A percentile compares a stretch with the other conserved stretches of the same genome.
Conservation (phyloP, 2,113 vertebrate genomes). For the Sturnira hondurensis region DNA sequence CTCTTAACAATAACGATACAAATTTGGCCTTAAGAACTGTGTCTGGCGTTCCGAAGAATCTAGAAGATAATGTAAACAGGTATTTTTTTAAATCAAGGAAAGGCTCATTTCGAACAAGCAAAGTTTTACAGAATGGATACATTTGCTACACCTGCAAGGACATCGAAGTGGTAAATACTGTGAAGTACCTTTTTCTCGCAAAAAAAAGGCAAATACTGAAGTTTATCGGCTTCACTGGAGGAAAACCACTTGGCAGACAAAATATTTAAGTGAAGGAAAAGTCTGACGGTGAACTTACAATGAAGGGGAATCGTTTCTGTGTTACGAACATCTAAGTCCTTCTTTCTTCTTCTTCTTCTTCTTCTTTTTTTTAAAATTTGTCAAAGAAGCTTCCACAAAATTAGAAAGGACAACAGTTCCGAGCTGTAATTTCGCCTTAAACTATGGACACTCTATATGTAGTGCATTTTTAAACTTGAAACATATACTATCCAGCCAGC, state of each 20-base stretch:
- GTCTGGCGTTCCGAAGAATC: conserved; percentile 82
- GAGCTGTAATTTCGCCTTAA: conserved; percentile 99
- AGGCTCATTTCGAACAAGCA: conserved; percentile 81
- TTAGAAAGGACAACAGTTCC: conserved; percentile 90
- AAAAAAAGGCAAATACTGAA: conserved; percentile 79
- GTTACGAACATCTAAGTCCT: conserved; percentile 79
- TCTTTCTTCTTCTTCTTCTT: neutral
- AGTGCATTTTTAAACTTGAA: conserved; percentile 97
- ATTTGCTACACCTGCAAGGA: conserved; percentile 79
- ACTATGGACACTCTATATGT: conserved; percentile 94
- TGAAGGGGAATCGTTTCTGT: conserved; percentile 79
- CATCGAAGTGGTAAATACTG: conserved; percentile 85
- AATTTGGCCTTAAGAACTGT: conserved; percentile 90
- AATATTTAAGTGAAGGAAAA: conserved; percentile 83
- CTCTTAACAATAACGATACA: conserved; percentile 91
- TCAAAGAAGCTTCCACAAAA: conserved; percentile 88
- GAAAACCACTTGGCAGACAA: conserved; percentile 80
- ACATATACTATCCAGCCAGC: conserved; percentile 95
- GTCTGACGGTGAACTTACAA: conserved; percentile 72
- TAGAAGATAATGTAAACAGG: conserved; percentile 88
- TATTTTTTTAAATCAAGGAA: conserved; percentile 86
- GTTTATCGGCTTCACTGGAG: conserved; percentile 77
- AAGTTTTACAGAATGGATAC: conserved; percentile 81
- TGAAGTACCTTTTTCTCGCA: conserved; percentile 84
- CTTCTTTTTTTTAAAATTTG: conserved; percentile 76